Evolutionary conservation across 2,113 vertebrate species (phyloP).

Genomic region (Microcebus ravelobensis): DNA sequence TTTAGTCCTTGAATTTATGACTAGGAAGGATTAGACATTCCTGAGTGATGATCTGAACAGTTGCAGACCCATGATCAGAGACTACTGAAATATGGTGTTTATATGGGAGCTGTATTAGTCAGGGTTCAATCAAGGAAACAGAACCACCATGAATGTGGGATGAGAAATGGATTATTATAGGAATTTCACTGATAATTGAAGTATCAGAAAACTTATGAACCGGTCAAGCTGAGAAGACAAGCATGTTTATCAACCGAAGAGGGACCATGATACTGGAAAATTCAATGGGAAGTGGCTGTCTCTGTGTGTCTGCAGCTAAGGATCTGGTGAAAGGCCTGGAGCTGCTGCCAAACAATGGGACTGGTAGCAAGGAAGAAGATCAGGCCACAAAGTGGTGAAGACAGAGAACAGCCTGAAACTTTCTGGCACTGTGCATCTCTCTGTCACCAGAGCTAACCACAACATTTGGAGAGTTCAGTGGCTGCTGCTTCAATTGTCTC

Average conservation of each 20-base stretch:
- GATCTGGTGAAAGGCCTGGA: background rate
- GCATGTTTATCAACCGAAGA: background rate
- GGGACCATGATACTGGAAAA: background rate
- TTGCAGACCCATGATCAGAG: background rate
- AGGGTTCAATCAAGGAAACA: background rate
- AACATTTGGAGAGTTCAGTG: background rate
- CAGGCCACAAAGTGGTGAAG: background rate
- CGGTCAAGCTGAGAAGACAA: background rate
- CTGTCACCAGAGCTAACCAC: background rate
- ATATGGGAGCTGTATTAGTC: background rate
- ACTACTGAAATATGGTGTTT: background rate
- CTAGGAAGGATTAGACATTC: background rate
- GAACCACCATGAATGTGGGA: background rate
- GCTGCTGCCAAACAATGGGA: background rate
- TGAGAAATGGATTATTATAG: background rate
- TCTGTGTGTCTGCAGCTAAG: background rate
- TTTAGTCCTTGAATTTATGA: background rate
- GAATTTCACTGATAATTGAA: background rate
- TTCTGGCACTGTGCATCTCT: background rate
- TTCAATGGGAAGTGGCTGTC: background rate
- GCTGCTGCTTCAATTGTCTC: background rate
- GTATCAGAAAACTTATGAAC: background rate
- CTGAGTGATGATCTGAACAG: background rate
- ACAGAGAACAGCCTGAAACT: background rate
- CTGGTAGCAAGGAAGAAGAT: background rate